Base-by-base conservation (phyloP, 2,888 invertebrate species). In the Cantharis lateralis region DNA sequence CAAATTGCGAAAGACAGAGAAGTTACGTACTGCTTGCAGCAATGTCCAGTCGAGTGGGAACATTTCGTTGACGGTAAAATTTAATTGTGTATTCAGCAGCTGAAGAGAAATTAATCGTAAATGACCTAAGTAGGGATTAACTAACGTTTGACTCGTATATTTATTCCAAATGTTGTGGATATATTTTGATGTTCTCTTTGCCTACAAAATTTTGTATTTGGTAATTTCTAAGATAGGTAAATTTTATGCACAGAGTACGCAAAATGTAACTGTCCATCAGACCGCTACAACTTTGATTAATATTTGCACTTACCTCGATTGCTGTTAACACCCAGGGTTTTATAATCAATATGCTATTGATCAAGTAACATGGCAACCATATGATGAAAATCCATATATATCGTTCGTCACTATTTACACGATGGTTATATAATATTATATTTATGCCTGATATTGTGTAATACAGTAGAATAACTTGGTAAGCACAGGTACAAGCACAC, bases 41-140 rank as follows among this genome's bases (percentile, higher is more conserved):
- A 81, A 62, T n/a, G 71, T 79, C 66, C 78, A 82, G 73, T 83
- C 79, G 15, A 83, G 28, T 18, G 76, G 32, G 63, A 83, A 82
- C 5, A 83, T 74, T 13, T 79, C 81, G 32, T 79, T 81, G 11
- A 80, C 80, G 0, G 80, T 81, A 63, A 82, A 81, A 76, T 78
- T 75, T 10, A 82, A 70, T 2, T 80, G 68, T 9, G 79, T 77
- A 70, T 82, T 81, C 15, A 82, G 20, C 61, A 80, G 48, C 62
- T 81, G 81, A 61, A 81, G 61, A 1, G 80, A 81, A 68, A 82
- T 80, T 18, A 78, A 64, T 64, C 79, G 80, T 48, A 82, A 70
- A 80, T 82, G 69, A 26, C 10, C 13, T 24, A 78, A 78, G 10
- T 61, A 62, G 61, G 69, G 74, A 16, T 68, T 15, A 16, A 28